These are phyloP conservation scores for Macrosiphum euphorbiae DNA, from an alignment of 2,888 invertebrate genomes.

Conservation along the genomic window DNA sequence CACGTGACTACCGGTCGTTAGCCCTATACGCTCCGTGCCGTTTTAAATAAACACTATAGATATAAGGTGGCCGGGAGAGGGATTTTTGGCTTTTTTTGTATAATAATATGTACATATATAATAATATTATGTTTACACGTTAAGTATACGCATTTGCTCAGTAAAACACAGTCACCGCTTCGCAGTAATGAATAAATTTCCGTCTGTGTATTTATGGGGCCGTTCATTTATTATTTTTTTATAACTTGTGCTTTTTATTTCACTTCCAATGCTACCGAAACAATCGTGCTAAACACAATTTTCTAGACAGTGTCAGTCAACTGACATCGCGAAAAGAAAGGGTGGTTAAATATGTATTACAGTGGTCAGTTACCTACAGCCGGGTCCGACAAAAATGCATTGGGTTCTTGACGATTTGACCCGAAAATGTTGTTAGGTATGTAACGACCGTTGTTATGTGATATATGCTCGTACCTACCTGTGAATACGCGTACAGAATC, in stretches of 20 bases:
- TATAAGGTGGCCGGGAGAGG: not conserved
- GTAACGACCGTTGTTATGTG: not conserved
- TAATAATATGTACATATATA: not conserved
- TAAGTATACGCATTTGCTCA: conserved; percentile 25
- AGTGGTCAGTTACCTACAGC: conserved; percentile 57
- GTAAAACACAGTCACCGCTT: not conserved
- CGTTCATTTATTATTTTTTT: conserved; percentile 10
- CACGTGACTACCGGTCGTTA: conserved; percentile 63
- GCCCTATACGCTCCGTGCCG: not conserved
- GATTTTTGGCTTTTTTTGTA: not conserved
- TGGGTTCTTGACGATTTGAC: conserved; percentile 38
- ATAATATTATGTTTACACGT: conserved; percentile 18
- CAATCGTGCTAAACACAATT: conserved; percentile 52
- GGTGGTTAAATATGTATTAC: conserved; percentile 26
- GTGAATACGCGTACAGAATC: not conserved
- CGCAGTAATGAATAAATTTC: conserved; percentile 11
- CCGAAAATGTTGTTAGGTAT: conserved; percentile 28
- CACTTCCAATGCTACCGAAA: not conserved
- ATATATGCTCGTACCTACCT: not conserved
- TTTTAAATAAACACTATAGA: not conserved
- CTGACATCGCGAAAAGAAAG: not conserved
- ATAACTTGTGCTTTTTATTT: not conserved
- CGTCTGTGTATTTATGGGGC: not conserved
- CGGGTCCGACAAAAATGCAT: not conserved
- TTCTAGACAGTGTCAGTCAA: conserved; percentile 50